Base-by-base conservation (phyloP, 2,888 invertebrate genomes). In the Gonocerus acuteangulatus region DNA sequence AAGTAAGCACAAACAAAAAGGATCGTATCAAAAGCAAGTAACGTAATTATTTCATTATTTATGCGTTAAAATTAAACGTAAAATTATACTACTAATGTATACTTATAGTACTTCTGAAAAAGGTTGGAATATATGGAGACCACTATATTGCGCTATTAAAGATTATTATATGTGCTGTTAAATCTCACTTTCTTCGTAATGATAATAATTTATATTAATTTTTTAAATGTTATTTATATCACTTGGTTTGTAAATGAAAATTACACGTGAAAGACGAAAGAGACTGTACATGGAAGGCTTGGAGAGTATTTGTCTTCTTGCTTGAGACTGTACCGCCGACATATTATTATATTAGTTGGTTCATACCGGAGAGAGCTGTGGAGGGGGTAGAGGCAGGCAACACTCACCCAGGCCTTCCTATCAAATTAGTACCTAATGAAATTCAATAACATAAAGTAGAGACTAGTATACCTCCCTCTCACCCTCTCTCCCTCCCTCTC, bases 371-470 rank as follows among this genome's bases (percentile, higher is more conserved):
- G 21, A 39, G 45, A 2, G 21, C 21, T 11, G 2, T 1, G 32
- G 27, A 1, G 6, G 44, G 51, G 16, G 47, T 16, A 15, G 42
- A 13, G 22, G 32, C 27, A 21, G 48, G 36, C 16, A 22, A 48
- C 59, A 39, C 52, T 54, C 9, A 36, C 52, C 6, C 32, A 52
- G 52, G 13, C 39, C 39, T 52, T 22, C 60, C 60, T 63, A 65
- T 65, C 62, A 62, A 65, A 65, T 65, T 65, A 65, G 62, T 52
- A 42, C 54, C 48, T 63, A 65, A 65, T 65, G 64, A 66, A 66
- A 66, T 66, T 66, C 64, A 61, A 66, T 66, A 66, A 66, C 66
- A 62, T 64, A 62, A 66, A 61, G 64, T 64, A 58, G 57, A 60
- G 19, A 36, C 52, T 52, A 36, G 36, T 1, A 3, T n/a, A 2